Conservation (phyloP, 2,113 vertebrate genomes). For the Sinocyclocheilus rhinocerous region DNA sequence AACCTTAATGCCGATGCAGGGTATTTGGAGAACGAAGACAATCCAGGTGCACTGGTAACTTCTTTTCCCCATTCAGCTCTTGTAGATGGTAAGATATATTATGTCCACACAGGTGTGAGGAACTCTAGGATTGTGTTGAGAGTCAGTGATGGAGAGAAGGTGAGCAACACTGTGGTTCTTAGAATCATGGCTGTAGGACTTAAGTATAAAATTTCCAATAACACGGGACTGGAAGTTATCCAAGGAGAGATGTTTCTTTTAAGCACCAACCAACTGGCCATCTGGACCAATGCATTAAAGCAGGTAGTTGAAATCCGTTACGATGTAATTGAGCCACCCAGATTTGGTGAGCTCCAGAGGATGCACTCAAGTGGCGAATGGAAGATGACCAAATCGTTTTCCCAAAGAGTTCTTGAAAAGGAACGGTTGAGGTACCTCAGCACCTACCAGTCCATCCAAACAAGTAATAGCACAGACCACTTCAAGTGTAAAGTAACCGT, state of each 20-base stretch:
- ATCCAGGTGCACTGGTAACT: constrained; percentile 75
- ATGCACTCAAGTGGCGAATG: constrained; percentile 78
- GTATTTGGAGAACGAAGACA: constrained; percentile 81
- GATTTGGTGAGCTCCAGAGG: constrained; percentile 83
- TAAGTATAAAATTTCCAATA: constrained; percentile 80
- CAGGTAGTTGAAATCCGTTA: constrained; percentile 79
- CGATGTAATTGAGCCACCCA: constrained; percentile 76
- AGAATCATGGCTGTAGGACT: constrained; percentile 80
- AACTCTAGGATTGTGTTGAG: constrained; percentile 88
- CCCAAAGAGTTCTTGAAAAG: constrained; percentile 80
- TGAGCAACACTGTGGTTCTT: constrained; percentile 88
- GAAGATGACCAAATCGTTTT: constrained; percentile 80
- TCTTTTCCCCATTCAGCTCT: constrained; percentile 81
- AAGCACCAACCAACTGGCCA: constrained; percentile 75
- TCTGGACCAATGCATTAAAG: constrained; percentile 78
- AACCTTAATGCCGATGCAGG: constrained; percentile 83
- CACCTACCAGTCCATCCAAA: constrained; percentile 80
- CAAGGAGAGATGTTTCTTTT: constrained; percentile 80
- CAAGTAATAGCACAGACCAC: constrained; percentile 73
- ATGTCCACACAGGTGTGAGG: constrained; percentile 80
- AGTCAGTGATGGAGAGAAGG: constrained; percentile 86
- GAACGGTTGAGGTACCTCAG: constrained; percentile 77
- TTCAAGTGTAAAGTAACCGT: constrained; percentile 86
- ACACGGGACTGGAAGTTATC: constrained; percentile 76
- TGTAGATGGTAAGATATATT: constrained; percentile 79